phyloP scores from a whole-genome alignment of 2,888 invertebrate genomes.

The Prosapia bicincta region DNA sequence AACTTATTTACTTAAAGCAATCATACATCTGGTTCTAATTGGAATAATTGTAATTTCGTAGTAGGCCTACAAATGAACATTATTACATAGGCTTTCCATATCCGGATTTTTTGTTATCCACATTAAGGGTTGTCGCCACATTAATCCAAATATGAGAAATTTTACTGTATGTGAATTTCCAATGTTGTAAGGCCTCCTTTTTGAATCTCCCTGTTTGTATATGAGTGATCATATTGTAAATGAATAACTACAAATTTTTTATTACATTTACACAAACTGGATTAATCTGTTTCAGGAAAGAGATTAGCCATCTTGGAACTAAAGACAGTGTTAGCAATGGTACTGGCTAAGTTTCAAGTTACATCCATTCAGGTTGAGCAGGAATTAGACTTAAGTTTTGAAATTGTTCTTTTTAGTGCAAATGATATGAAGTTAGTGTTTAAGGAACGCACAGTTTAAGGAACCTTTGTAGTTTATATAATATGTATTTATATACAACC shows the following conservation, averaged over 20 bases:
- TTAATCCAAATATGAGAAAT: no score
- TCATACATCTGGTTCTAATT: no score
- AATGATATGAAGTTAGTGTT: not conserved
- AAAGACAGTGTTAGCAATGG: constrained; percentile 46
- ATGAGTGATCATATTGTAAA: not conserved
- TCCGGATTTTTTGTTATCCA: no score
- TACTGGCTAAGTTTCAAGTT: constrained; percentile 48
- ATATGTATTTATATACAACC: no score
- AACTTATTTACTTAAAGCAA: no score
- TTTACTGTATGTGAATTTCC: no score
- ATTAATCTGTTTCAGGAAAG: constrained; percentile 35
- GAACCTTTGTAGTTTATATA: not conserved
- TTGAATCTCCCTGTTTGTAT: no score
- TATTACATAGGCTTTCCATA: no score
- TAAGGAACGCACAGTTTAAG: not conserved
- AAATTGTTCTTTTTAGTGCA: constrained; percentile 46
- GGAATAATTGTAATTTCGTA: no score
- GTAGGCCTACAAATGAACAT: no score
- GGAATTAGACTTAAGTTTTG: constrained; percentile 47
- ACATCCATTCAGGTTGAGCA: constrained; percentile 46
- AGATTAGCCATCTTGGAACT: constrained; percentile 47
- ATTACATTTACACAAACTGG: not conserved
- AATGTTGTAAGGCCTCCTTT: no score
- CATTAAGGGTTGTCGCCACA: no score
- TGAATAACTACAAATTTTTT: not conserved